Base-by-base conservation (phyloP, 2,113 vertebrate genomes). In the Takifugu flavidus region DNA sequence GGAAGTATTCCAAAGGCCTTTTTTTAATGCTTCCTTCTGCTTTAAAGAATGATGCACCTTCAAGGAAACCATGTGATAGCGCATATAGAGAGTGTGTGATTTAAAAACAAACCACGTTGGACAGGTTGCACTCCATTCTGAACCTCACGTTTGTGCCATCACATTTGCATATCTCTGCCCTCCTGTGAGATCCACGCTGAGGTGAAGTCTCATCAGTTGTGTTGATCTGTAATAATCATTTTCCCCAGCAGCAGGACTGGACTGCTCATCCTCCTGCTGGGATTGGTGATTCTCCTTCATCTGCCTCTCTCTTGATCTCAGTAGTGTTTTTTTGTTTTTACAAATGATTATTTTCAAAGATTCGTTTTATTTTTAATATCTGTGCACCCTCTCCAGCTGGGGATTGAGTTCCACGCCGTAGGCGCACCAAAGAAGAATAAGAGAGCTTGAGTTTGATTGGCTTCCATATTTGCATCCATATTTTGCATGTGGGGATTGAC, bases 291-390 rank as follows among this genome's bases (percentile, higher is more conserved):
- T 74, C 55, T 52, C 67, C 65, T 75, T 79, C 74, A 73, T 82
- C 64, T 63, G 70, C 59, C 62, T 76, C 62, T 78, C 55, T 25
- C 42, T 79, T 69, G 60, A 77, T 84, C 70, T 70, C 68, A 52
- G 55, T 55, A 45, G 59, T 51, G 71, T 55, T 43, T 39, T 7
- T 39, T 65, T 45, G 59, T 62, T 62, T 69, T 62, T 31, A 67
- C 66, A 67, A 50, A 45, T 64, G 60, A 85, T 87, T 86, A 79
- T 87, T 80, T 79, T 74, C 67, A 79, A 84, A 78, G 76, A 72
- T 74, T 53, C 67, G 2, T 1, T 39, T 39, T 39, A 39, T 11
- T 39, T 2, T 10, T 10, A 39, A 2, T 60, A 64, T 70, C 20
- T 20, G 20, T 20, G 20, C 20, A 20, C 20, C 20, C 29, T 66